A percentile compares a stretch with the other conserved stretches of the same genome.
These are phyloP conservation scores for Rhodeus uyekii DNA, from an alignment of 2,797 vertebrate genomes.

Conservation along the genomic window DNA sequence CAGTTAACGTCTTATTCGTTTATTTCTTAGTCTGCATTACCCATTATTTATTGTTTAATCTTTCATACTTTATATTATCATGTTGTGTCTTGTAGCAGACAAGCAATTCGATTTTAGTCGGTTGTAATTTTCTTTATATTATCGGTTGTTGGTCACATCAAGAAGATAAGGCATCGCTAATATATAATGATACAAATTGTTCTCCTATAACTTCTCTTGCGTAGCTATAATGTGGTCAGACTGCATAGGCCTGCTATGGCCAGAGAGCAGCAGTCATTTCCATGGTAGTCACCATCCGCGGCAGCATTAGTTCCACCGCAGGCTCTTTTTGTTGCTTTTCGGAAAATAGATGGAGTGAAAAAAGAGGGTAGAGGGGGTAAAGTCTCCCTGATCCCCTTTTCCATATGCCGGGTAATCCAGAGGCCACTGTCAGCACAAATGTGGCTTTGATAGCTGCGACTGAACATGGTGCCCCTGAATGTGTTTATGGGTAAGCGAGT, in stretches of 20 bases:
- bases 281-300: slow-evolving; percentile 60
- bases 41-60: not conserved
- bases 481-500: slow-evolving; percentile 28
- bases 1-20: not conserved
- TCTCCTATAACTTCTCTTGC: not conserved
- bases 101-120: not conserved
- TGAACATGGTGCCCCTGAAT: slow-evolving; percentile 27
- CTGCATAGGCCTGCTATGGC: not conserved
- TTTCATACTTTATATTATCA: not conserved
- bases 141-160: not conserved
- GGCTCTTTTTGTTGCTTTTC: slow-evolving; percentile 69
- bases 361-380: slow-evolving; percentile 73
- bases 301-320: slow-evolving; percentile 67
- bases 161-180: not conserved
- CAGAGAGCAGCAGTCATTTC: slow-evolving; percentile 68
- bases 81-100: not conserved
- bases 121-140: not conserved
- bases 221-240: slow-evolving; percentile 3
- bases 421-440: slow-evolving; percentile 77
- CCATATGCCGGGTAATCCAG: slow-evolving; percentile 76
- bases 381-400: slow-evolving; percentile 79
- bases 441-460: slow-evolving; percentile 62
- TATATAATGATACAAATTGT: not conserved
- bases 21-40: too few relatives aligned
- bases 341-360: slow-evolving; percentile 69